Base-by-base conservation (phyloP, 2,888 invertebrate species). In the Cactoblastis cactorum region DNA sequence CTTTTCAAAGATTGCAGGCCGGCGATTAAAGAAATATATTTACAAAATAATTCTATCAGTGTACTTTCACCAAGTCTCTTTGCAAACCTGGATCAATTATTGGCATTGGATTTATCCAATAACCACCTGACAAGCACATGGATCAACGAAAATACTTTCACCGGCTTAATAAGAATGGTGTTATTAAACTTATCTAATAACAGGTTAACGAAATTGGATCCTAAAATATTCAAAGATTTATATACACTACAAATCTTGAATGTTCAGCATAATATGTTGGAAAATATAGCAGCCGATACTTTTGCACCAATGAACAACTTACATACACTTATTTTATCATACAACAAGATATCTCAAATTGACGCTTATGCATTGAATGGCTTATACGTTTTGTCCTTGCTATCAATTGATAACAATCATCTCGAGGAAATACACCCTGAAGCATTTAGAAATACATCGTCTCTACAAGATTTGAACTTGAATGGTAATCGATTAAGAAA, bases 291-390 rank as follows among this genome's bases (percentile, higher is more conserved):
- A 5, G 95, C 96, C 5, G 95, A 96, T 68, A 95, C 97, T 1
- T 97, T 97, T 78, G 92, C 96, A 34, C 95, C 96, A 3, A 95
- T 97, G 94, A 97, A 96, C 76, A 97, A 97, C 85, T 90, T 97
- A 55, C 97, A 97, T 81, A 97, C 97, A 11, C 89, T 97, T 61
- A 93, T 96, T 53, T 90, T 97, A 61, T 96, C 96, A 2, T 94
- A 94, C 79, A 97, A 97, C 85, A 94, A 94, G 77, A 93, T 97
- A 63, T 94, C 94, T 65, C 94, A 95, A 69, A 91, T 97, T 62
- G 96, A 97, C 76, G 95, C 95, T 1, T 95, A 95, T 71, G 95
- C 97, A 37, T 85, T 97, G 56, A 96, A 97, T 79, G 97, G 97
- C 1, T 90, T 97, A 49, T 96, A 95, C 74, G 97, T 97, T 32